Base-by-base conservation (phyloP, 1,140 invertebrate species). In the Penaeus indicus region DNA sequence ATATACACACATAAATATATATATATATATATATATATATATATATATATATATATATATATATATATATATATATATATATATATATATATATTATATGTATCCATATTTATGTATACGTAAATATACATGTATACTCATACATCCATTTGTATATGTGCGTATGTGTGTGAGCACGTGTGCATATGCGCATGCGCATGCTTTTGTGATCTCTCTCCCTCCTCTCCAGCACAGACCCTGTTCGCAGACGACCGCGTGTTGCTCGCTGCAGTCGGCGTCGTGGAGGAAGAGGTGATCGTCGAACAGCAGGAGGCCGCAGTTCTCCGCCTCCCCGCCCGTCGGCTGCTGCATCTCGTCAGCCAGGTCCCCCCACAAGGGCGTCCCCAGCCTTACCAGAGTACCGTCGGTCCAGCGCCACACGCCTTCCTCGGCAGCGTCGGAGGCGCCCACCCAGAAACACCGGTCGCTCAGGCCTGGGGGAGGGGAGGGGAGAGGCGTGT, bases 341-440 rank as follows among this genome's bases (percentile, higher is more conserved):
- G 72, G 72, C 25, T 75, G n/a, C 42, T 75, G 72, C 5, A n/a
- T 4, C 25, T 38, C 19, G 72, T 27, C 25, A 27, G 25, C 27
- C 27, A 75, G 72, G 72, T 75, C 72, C 13, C 72, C 72, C 72
- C 72, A 75, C 27, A 75, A 38, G 5, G 72, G 72, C 25, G 72
- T 75, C 5, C 72, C 72, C 72, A 7, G 10, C 42, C 42, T 75
- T 27, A 75, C 72, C 25, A 19, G 72, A 5, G 10, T 19, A 21
- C 42, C 27, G 72, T 75, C 72, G 27, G 27, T 10, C 72, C 72
- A 75, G 11, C 42, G 72, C 72, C 72, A 75, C 0, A 75, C 27
- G 27, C 72, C 72, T 25, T 75, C 72, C 4, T 27, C 42, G 5
- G 42, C n/a, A 5, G 27, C 27, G 27, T 75, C 72, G 27, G 27